Evolutionary conservation across 2,888 invertebrate genomes (phyloP).

Genomic region (Dermolepida albohirtum): DNA sequence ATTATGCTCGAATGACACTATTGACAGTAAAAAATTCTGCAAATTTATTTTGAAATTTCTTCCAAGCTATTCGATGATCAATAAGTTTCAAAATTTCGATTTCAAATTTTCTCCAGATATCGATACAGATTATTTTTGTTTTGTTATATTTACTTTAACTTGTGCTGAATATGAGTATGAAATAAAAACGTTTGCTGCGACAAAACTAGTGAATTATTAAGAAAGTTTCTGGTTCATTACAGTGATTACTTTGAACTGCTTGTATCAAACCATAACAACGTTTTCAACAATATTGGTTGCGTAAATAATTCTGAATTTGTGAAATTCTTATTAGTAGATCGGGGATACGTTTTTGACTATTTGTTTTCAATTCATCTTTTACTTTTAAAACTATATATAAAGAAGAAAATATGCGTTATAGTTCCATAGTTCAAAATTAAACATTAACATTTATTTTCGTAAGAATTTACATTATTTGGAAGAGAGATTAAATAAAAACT

Average conservation of each 20-base stretch:
- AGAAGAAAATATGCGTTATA: not conserved
- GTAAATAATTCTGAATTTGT: not conserved
- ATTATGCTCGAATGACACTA: too few relatives aligned
- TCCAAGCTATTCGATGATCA: not conserved
- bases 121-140: too few relatives aligned
- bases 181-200: too few relatives aligned
- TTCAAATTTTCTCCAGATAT: too few relatives aligned
- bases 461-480: not conserved
- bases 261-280: not conserved
- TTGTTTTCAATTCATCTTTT: conserved; percentile 10
- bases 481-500: too few relatives aligned
- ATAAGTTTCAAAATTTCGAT: too few relatives aligned
- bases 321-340: not conserved
- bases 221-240: not conserved
- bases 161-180: too few relatives aligned
- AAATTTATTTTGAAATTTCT: not conserved
- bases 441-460: not conserved
- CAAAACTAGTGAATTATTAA: not conserved
- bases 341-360: not conserved
- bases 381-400: too few relatives aligned
- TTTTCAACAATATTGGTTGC: not conserved
- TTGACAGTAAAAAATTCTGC: not conserved
- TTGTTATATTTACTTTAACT: too few relatives aligned
- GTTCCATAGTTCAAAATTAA: not conserved
- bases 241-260: not conserved